phyloP scores from a whole-genome alignment of 2,888 invertebrate genomes.

The Tolmerus cingulatus region DNA sequence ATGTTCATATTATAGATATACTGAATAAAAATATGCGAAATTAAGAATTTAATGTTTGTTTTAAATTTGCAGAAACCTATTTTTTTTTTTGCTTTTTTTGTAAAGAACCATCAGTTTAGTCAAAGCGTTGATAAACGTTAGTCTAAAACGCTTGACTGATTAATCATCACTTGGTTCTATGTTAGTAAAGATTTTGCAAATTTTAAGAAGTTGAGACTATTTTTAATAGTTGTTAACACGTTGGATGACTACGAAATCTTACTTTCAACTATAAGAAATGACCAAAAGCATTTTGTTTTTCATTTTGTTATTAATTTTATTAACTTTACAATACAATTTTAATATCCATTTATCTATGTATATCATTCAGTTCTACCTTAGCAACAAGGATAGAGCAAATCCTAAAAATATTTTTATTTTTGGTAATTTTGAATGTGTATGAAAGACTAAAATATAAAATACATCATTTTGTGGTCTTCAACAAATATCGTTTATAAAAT shows the following conservation, averaged over 20 bases:
- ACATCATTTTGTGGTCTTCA: background rate
- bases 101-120: too few relatives aligned
- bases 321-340: slow-evolving; percentile 36
- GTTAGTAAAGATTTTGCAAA: too few relatives aligned
- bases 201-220: too few relatives aligned
- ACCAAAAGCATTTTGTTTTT: background rate
- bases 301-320: slow-evolving; percentile 27
- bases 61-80: background rate
- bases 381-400: slow-evolving; percentile 13
- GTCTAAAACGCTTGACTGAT: too few relatives aligned
- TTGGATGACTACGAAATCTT: too few relatives aligned
- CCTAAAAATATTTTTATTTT: background rate
- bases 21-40: background rate
- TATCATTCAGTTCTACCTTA: slow-evolving; percentile 6
- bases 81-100: too few relatives aligned
- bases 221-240: too few relatives aligned
- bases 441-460: slow-evolving; percentile 4
- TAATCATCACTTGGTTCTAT: too few relatives aligned
- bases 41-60: background rate
- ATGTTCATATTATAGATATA: background rate
- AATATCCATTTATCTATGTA: slow-evolving; percentile 34
- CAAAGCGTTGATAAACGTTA: too few relatives aligned
- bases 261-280: too few relatives aligned
- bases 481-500: slow-evolving; percentile 9
- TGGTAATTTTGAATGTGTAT: background rate